Evolutionary conservation across 2,113 vertebrate genomes (phyloP).

Genomic region (Axis porcinus): DNA sequence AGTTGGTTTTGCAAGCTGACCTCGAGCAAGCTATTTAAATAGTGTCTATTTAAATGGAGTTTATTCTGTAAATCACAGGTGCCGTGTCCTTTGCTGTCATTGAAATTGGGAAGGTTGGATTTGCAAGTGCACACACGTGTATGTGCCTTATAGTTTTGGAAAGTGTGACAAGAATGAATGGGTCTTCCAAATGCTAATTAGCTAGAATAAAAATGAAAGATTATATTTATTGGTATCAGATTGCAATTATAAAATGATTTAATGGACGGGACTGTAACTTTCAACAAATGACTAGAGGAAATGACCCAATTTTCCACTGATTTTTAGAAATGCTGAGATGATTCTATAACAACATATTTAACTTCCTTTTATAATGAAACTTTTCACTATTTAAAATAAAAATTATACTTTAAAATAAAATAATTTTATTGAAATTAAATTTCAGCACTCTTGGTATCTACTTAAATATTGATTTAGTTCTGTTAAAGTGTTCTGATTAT

Average conservation of each 20-base stretch:
- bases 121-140: background rate
- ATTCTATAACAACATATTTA: background rate
- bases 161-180: background rate
- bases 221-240: background rate
- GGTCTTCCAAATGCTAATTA: background rate
- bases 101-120: slow-evolving; percentile 15
- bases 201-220: background rate
- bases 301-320: background rate
- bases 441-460: background rate
- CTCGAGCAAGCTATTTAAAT: slow-evolving; percentile 64
- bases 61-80: slow-evolving; percentile 36
- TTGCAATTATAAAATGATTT: background rate
- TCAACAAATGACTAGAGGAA: background rate
- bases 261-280: background rate
- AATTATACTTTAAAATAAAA: slow-evolving; percentile 16
- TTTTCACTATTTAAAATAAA: slow-evolving; percentile 2
- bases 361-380: background rate
- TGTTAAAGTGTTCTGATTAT: background rate
- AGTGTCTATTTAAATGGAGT: slow-evolving; percentile 12
- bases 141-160: background rate
- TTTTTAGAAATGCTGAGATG: background rate
- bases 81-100: background rate
- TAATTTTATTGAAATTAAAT: background rate
- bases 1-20: slow-evolving; percentile 48
- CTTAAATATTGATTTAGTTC: slow-evolving; percentile 40